Base-by-base conservation (phyloP, 2,888 invertebrate genomes). In the Lasiommata megera region DNA sequence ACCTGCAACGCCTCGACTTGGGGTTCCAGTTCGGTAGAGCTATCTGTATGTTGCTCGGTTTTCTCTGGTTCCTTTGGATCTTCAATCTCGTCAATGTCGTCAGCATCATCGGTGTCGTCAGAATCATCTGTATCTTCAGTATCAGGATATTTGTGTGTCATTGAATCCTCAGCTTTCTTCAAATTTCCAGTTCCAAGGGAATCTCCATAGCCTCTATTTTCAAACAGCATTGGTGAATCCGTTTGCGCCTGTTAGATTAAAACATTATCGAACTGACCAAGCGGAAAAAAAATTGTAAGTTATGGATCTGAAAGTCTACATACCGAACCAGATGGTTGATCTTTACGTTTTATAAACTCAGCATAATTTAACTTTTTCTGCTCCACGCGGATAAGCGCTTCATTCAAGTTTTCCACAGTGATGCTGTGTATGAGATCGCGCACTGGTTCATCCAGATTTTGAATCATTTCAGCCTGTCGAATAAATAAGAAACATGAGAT, bases 361-460 rank as follows among this genome's bases (percentile, higher is more conserved):
- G 41, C 34, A 11, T 17, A 48, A 5, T 64, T 56, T 0, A 60
- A 43, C 23, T 46, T 54, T 9, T 64, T 56, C 6, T 37, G n/a
- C 6, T 56, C 56, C 1, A 64, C 54, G n/a, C 56, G 58, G 11
- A 34, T 9, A 9, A 64, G 51, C 0, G 64, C 64, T 1, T 51
- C 44, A 7, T 56, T 54, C 34, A 64, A 44, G 11, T 60, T 60
- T 34, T 62, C 60, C 56, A 60, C 55, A 6, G 56, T 37, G 16
- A 64, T 31, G 16, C 52, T 52, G 46, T 58, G 31, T 3, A 60
- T 29, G 0, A 53, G 12, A 37, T 60, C 51, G 7, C 64, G 60
- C 3, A 62, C 58, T 1, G 64, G 60, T 17, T 62, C 64, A 2
- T 62, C 60, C 1, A 64, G 14, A 23, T 64, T 58, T 28, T 58